Evolutionary conservation across 2,888 invertebrate species (phyloP).

Genomic region (Hypomecis punctinalis): DNA sequence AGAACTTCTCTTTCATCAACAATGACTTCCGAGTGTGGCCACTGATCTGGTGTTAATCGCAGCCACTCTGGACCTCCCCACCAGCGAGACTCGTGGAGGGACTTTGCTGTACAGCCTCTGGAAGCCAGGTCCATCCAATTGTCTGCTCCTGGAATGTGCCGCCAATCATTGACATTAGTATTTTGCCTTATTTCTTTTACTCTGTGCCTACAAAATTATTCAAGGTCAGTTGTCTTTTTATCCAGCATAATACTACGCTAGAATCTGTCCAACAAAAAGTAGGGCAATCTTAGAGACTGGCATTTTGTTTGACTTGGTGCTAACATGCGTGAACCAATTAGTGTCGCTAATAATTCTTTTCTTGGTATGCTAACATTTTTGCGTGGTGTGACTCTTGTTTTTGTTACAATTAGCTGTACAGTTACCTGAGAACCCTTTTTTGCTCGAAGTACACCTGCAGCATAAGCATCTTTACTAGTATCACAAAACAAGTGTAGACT

Average conservation of each 20-base stretch:
- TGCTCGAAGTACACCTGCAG: slow-evolving; percentile 2
- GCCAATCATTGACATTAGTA: slow-evolving; percentile 3
- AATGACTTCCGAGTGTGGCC: too few relatives aligned
- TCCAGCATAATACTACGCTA: slow-evolving; percentile 2
- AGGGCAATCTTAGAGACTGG: background rate
- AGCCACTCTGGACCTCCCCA: too few relatives aligned
- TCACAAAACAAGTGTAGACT: background rate
- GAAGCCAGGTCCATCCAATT: slow-evolving; percentile 5
- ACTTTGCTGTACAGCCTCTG: slow-evolving; percentile 1
- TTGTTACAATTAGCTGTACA: background rate
- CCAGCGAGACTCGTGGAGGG: background rate
- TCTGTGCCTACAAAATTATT: background rate
- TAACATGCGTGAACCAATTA: background rate
- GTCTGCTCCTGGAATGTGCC: slow-evolving; percentile 3
- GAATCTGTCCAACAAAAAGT: slow-evolving; percentile 7
- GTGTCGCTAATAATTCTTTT: background rate
- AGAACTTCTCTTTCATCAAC: too few relatives aligned
- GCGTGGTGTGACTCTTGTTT: background rate
- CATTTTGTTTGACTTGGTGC: background rate
- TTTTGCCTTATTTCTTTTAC: background rate
- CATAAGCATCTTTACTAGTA: slow-evolving; percentile 1
- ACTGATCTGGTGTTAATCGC: too few relatives aligned
- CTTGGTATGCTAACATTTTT: background rate
- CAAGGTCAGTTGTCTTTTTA: slow-evolving; percentile 1
- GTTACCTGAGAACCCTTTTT: background rate